Evolutionary conservation across 2,113 vertebrate genomes (phyloP), one percentile per base, ranked within the genome.

Genomic region (Nothocercus nigrocapillus): DNA sequence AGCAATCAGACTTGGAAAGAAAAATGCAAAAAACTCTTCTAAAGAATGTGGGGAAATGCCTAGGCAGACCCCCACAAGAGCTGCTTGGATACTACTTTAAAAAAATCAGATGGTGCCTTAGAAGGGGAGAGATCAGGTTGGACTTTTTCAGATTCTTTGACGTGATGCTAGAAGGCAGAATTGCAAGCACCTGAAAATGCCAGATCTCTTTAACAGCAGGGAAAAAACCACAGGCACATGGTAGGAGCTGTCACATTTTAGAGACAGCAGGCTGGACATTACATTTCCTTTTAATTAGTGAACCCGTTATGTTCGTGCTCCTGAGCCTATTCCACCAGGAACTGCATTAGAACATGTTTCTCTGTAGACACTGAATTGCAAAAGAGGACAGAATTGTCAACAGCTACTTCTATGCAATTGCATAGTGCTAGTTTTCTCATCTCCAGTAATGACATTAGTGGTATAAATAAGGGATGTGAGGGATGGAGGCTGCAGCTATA

Each of bases 231-330:
- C 13, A 42, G 32, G 79, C 76, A 28, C 70, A 3, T 42, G 73
- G 88, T 40, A 80, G 59, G 51, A 61, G 90, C 47, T 77, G 38
- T n/a, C 72, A 70, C 45, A 38, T 81, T 81, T 91, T 56, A 74
- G 49, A 85, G 76, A 42, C 14, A 75, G 56, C 61, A 85, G 47
- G 61, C 82, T 91, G 82, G 89, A 81, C 85, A 73, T 92, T 34
- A 22, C 74, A 53, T 81, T 93, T 85, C 72, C 38, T 22, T 74
- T 90, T 91, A 89, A 91, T 88, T 94, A 93, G 79, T 24, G 34
- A 93, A 93, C 93, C 66, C 42, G 82, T 88, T 67, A 85, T 81
- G 16, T 88, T 68, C 73, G 27, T 7, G 32, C 9, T 81, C 4
- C 42, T 53, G 59, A 69, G 49, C 66, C n/a, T n/a, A 16, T 0